Base-by-base conservation (phyloP, 2,888 invertebrate species). In the Tanypteryx hageni region DNA sequence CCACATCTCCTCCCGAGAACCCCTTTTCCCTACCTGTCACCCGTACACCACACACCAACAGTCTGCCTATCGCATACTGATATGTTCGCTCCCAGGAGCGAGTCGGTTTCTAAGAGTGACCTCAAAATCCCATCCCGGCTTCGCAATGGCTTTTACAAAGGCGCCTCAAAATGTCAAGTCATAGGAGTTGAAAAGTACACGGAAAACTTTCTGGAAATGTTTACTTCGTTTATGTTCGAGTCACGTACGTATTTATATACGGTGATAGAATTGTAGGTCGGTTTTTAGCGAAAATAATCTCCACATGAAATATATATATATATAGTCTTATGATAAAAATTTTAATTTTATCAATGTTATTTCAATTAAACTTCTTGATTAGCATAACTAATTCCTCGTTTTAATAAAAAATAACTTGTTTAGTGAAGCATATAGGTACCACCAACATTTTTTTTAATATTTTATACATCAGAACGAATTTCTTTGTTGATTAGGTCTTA, bases 161-260 rank as follows among this genome's bases (percentile, higher is more conserved):
- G 76, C 44, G 76, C 76, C 27, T 27, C 27, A 9, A 76, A 76
- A 76, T 11, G 76, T 76, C 76, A 76, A 3, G 68, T 0, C 18
- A 68, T 68, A 13, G 76, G 27, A 76, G 76, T 76, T 76, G 76
- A 76, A 76, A 76, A 76, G 76, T 76, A 76, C 27, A 22, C 76
- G 18, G 27, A 27, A 27, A 76, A 76, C 22, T 76, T 27, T 27
- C 27, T 27, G 27, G 27, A 22, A 76, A 76, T 76, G 22, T 76
- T 44, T 68, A n/a, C 68, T 22, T 1, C n/a, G 68, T 22, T 27
- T 27, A 22, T 27, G 27, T 76, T 76, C 76, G 27, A 76, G 76
- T 7, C 76, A 76, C 76, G 76, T 76, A 27, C 76, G 22, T 27
- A 27, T 27, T 76, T 76, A 76, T 76, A 27, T 27, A 27, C 76